Evolutionary conservation across 2,888 invertebrate genomes (phyloP).

Genomic region (Omphaloscelis lunosa): DNA sequence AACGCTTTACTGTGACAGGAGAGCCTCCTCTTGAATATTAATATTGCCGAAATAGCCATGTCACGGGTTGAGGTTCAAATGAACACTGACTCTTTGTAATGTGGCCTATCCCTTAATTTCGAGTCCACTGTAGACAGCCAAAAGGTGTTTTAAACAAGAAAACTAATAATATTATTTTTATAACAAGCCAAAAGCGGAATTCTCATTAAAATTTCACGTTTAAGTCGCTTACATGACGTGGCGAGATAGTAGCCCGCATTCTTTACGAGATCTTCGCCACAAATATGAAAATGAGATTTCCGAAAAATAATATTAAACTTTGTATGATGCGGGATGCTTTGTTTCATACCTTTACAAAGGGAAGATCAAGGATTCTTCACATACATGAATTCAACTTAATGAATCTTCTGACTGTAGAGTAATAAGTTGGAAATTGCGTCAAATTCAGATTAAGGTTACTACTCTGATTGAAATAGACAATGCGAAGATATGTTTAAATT

Average conservation of each 20-base stretch:
- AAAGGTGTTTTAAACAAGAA: constrained; percentile 50
- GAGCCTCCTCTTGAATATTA: constrained; percentile 65
- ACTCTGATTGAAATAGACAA: neutral
- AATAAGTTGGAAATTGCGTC: neutral
- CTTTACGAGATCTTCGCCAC: constrained; percentile 34
- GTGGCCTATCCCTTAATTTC: constrained; percentile 27
- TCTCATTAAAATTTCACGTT: constrained; percentile 63
- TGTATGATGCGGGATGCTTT: constrained; percentile 24
- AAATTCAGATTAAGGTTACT: neutral
- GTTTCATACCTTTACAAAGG: constrained; percentile 19
- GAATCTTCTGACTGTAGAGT: neutral
- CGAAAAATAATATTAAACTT: constrained; percentile 46
- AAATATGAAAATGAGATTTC: constrained; percentile 58
- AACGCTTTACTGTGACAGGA: constrained; percentile 58
- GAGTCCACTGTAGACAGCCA: constrained; percentile 21
- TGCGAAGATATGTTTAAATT: neutral
- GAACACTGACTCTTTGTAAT: constrained; percentile 63
- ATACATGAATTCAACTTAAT: constrained; percentile 10
- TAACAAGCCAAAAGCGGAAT: constrained; percentile 51
- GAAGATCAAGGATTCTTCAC: constrained; percentile 10
- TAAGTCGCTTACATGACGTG: constrained; percentile 54
- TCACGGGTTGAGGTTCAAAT: constrained; percentile 68
- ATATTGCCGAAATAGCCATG: constrained; percentile 69
- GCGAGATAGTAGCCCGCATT: constrained; percentile 48
- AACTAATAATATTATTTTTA: constrained; percentile 52